These are phyloP conservation scores for Penaeus japonicus DNA, from an alignment of 1,140 invertebrate genomes.

Conservation along the genomic window DNA sequence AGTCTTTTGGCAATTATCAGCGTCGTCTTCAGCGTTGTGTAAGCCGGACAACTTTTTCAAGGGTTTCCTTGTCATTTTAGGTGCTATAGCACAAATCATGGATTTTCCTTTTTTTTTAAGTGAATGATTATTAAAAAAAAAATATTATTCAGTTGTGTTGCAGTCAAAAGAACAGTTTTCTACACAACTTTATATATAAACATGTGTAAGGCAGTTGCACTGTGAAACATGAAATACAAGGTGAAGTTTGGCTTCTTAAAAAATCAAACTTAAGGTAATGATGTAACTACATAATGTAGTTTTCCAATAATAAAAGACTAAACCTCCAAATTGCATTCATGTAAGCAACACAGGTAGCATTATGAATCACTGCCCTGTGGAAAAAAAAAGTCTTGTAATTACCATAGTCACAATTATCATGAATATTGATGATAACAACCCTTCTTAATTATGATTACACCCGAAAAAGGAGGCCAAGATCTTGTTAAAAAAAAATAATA, in stretches of 20 bases:
- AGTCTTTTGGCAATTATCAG: slow-evolving; percentile 47
- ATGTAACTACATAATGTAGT: slow-evolving; percentile 53
- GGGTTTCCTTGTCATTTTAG: slow-evolving; percentile 57
- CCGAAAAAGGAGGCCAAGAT: slow-evolving; percentile 44
- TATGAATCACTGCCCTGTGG: slow-evolving; percentile 37
- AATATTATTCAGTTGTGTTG: slow-evolving; percentile 51
- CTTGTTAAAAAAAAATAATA: background rate
- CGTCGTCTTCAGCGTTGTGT: slow-evolving; percentile 44
- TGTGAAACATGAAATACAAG: slow-evolving; percentile 55
- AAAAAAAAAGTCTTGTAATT: slow-evolving; percentile 45
- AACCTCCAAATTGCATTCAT: slow-evolving; percentile 55
- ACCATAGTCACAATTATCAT: slow-evolving; percentile 49
- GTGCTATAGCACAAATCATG: slow-evolving; percentile 56
- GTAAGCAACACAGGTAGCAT: slow-evolving; percentile 45
- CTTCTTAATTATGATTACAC: slow-evolving; percentile 46
- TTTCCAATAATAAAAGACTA: slow-evolving; percentile 53
- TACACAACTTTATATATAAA: slow-evolving; percentile 58
- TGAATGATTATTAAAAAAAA: slow-evolving; percentile 25
- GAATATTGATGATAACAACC: slow-evolving; percentile 42
- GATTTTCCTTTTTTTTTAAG: slow-evolving; percentile 44
- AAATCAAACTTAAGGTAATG: slow-evolving; percentile 57
- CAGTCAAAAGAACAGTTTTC: slow-evolving; percentile 56
- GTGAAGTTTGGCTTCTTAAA: slow-evolving; percentile 55
- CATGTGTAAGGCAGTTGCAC: slow-evolving; percentile 57
- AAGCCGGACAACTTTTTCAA: slow-evolving; percentile 54